Evolutionary conservation across 2,888 invertebrate genomes (phyloP), one percentile per base, ranked within the genome.

Genomic region (Charanyca ferruginea): DNA sequence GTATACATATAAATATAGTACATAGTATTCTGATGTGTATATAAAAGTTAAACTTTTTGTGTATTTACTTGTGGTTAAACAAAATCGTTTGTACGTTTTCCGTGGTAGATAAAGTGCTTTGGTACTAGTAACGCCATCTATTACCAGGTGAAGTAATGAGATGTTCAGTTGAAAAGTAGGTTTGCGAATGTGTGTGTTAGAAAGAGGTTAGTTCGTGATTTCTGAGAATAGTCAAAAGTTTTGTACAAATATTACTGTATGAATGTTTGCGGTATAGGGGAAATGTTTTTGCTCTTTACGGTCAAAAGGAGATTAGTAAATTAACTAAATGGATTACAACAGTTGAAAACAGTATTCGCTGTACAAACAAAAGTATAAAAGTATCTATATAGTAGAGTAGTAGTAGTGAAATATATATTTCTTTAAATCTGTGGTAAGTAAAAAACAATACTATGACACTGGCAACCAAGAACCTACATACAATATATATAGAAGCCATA

Each of bases 71-170:
- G 58, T 54, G 45, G 52, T 38, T 67, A 45, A 64, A 51, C 48
- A 64, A 61, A 82, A 66, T 66, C 45, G 22, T 65, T 54, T 47
- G 54, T 45, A 32, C 13, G 35, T 52, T 66, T 60, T 60, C 42
- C n/a, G 20, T n/a, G 18, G 22, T 51, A 47, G 22, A 63, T 51
- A 35, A 38, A 44, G 3, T 44, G 5, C 32, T 44, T 65, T 42
- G 55, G 47, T 69, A 84, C 87, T 42, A 28, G 60, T 80, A 82
- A 55, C 86, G 87, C 85, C 89, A 89, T 88, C 89, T 89, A 61
- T 85, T 69, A 71, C 32, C 11, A 11, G 18, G 3, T 13, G 18
- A 7, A 20, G 23, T 73, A 82, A 81, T 67, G 68, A 67, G 35
- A 55, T 61, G 63, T 73, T 45, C 23, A 63, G 54, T 54, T 64